Conservation (phyloP, 2,797 vertebrate genomes). For the Rhinogobio ventralis region DNA sequence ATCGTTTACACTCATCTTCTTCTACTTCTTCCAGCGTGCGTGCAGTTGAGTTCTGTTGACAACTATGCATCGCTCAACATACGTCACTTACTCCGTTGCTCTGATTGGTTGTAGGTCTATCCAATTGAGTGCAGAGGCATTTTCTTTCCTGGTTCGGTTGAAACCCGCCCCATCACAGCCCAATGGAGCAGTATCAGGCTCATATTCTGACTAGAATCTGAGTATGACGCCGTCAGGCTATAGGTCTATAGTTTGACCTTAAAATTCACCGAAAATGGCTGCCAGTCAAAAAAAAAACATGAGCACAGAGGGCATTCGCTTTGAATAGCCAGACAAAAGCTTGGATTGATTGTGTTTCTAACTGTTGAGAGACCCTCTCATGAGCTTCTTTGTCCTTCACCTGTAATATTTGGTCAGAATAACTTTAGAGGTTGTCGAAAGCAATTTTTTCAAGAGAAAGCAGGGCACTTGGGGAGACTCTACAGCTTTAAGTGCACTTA, state of each 20-base stretch:
- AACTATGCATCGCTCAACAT: too few species aligned
- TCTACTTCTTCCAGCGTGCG: too few species aligned
- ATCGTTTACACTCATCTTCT: too few species aligned
- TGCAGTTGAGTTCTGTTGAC: too few species aligned
- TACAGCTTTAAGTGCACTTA: slow-evolving; percentile 30
- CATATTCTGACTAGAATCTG: too few species aligned
- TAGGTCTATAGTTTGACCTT: neutral
- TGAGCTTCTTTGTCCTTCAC: slow-evolving; percentile 12
- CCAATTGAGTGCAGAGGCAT: too few species aligned
- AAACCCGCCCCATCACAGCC: too few species aligned
- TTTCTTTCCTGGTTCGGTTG: too few species aligned
- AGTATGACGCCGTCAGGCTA: too few species aligned
- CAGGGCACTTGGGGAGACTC: slow-evolving; percentile 5
- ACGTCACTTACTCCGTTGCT: too few species aligned
- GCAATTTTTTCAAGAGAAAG: slow-evolving; percentile 10
- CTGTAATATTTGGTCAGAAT: slow-evolving; percentile 23
- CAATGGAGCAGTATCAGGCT: too few species aligned
- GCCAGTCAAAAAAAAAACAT: slow-evolving; percentile 4
- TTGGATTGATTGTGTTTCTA: neutral
- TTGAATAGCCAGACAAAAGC: slow-evolving; percentile 13
- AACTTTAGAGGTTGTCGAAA: neutral
- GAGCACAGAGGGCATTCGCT: neutral
- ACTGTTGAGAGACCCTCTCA: neutral
- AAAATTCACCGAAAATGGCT: neutral
- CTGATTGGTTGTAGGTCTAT: too few species aligned